Evolutionary conservation across 2,888 invertebrate species (phyloP), one percentile per base, ranked within the genome.

Genomic region (Drosophila koepferae): DNA sequence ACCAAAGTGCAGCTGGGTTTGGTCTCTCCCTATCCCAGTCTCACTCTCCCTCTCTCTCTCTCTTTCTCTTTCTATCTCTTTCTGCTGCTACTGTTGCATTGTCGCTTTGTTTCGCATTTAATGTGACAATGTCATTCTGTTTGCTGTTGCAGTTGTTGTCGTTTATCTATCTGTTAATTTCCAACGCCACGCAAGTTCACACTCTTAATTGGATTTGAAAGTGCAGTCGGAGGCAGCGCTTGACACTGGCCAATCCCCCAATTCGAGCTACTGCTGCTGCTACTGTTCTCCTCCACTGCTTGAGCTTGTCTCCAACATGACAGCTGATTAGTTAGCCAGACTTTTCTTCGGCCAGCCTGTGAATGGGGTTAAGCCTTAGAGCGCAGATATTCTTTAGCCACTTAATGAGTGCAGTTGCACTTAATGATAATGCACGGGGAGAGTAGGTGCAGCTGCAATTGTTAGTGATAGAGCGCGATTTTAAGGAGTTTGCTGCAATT

Each of bases 171-270:
- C 72, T 87, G 88, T 85, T 89, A 87, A 85, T 86, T 89, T 86
- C 66, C 72, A 72, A 67, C 80, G 67, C 83, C 66, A 55, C 65
- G 83, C 90, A 86, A 86, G 86, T 90, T 90, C 86, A 86, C 90
- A 86, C 84, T 89, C 86, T 90, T 87, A 87, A 87, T 87, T 87
- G 87, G 90, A 87, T 87, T 87, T 88, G 90, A 87, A 87, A 90
- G 90, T 90, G 81, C 80, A 70, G 59, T 74, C 73, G 69, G 58
- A 48, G 44, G 54, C 60, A 63, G 51, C 64, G 53, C 68, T 81
- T 83, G 85, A 77, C 78, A 77, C 74, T 36, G 36, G 59, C 63
- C 44, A 38, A 73, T 79, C 48, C 65, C 53, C 56, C 7, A 44
- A 44, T 44, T 6, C 9, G 16, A 20, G 41, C 56, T 34, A 28